Evolutionary conservation across 2,113 vertebrate genomes (phyloP), one percentile per base, ranked within the genome.

Genomic region (Amazona vittata): DNA sequence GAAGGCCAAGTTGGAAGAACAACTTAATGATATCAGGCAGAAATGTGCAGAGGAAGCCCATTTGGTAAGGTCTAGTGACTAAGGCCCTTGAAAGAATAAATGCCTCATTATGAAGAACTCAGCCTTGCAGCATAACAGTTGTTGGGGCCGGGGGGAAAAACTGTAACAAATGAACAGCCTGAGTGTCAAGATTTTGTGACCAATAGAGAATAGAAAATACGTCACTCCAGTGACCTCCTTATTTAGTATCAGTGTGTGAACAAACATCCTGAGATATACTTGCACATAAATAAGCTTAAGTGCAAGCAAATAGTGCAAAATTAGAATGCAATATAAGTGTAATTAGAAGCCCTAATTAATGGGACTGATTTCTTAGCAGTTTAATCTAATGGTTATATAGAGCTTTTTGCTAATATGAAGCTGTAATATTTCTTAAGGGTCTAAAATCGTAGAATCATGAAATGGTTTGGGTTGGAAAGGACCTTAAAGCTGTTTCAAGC

Each of bases 11-110:
- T 96, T 99, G 96, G 99, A 99, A 95, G 99, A 99, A 74, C 99
- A 99, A 74, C 99, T 99, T 86, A 93, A 95, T 68, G 98, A 98
- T 64, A 98, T 99, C 88, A 98, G 98, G 76, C 98, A 98, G 96
- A 98, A 99, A 89, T 99, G 99, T 91, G 98, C 97, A 65, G 98
- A 99, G 88, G 99, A 99, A 95, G 98, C 98, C 90, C 98, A 99
- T 92, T 98, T 99, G 98, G 99, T 99, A 97, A 95, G 96, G 33
- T 73, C 86, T 93, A 47, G 15, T 65, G 49, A 13, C 71, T 89
- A 62, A 4, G 21, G 90, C 26, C 73, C 49, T 47, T 50, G 24
- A 14, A 84, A 65, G 24, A 44, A 13, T 35, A 50, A 90, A 69
- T 50, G 25, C 12, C 47, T 60, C 16, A 18, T 50, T 73, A 31